A percentile compares a stretch with the other conserved stretches of the same genome.
phyloP scores from a whole-genome alignment of 2,797 vertebrate species.

The Botia kubotai region DNA sequence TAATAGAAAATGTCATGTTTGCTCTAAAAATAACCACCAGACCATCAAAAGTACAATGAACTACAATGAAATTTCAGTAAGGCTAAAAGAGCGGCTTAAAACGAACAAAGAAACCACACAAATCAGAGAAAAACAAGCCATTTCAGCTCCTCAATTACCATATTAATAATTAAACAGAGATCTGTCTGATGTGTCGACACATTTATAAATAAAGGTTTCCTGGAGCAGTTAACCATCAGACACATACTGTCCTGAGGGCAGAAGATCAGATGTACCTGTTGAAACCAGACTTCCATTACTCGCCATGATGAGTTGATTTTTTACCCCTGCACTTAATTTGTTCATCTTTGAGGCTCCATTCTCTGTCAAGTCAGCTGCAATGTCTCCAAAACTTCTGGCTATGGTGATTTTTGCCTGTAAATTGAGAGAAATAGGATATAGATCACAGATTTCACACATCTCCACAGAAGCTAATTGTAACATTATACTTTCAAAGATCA shows the following conservation, averaged over 20 bases:
- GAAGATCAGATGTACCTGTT: conserved; percentile 82
- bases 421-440: not conserved
- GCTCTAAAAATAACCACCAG: not conserved
- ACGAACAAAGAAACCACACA: not conserved
- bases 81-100: not conserved
- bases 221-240: not conserved
- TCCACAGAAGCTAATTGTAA: not conserved
- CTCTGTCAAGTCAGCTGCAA: conserved; percentile 92
- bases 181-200: not conserved
- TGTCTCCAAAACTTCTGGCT: conserved; percentile 90
- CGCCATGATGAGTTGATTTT: conserved; percentile 93
- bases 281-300: conserved; percentile 97
- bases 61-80: not conserved
- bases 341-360: conserved; percentile 85
- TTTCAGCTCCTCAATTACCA: not conserved
- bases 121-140: not conserved
- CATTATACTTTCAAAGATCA: not conserved
- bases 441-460: not conserved
- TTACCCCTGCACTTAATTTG: conserved; percentile 82
- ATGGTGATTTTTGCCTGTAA: conserved; percentile 90
- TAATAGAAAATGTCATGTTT: not conserved
- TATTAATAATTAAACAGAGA: not conserved
- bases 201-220: not conserved
- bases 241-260: not conserved
- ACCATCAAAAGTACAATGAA: not conserved